phyloP scores from a whole-genome alignment of 2,113 vertebrate species.

The Sporophila hypoxantha region DNA sequence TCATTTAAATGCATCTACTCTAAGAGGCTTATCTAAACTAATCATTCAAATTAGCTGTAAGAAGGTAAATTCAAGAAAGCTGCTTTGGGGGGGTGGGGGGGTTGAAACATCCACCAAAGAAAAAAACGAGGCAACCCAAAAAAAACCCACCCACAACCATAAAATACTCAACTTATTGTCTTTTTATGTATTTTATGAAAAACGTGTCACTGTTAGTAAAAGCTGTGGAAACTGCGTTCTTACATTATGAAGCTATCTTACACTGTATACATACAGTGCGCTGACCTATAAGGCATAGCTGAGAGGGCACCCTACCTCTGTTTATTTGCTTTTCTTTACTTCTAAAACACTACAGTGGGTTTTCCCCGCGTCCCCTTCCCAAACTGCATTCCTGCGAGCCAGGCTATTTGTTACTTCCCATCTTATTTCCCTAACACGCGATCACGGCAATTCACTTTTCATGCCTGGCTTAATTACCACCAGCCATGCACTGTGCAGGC shows the following conservation, averaged over 20 bases:
- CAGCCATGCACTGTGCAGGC: conserved; percentile 44
- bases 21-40: conserved; percentile 79
- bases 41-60: conserved; percentile 80
- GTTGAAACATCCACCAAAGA: not conserved
- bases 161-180: not conserved
- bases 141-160: not conserved
- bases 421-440: not conserved
- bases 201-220: not conserved
- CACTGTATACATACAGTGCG: not conserved
- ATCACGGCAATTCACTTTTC: conserved; percentile 36
- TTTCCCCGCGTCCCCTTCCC: not conserved
- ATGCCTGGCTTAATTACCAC: conserved; percentile 60
- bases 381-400: not conserved
- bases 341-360: not conserved
- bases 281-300: not conserved
- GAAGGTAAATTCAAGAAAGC: conserved; percentile 75
- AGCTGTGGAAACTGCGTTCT: conserved; percentile 1
- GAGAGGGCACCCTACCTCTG: conserved; percentile 12
- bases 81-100: not conserved
- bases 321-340: conserved; percentile 37
- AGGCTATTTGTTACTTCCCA: not conserved
- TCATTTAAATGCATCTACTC: conserved; percentile 76
- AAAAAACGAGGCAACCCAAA: not conserved
- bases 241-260: not conserved
- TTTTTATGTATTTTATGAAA: conserved; percentile 5